Conservation (phyloP, 2,113 vertebrate species). For the Phyllostomus hastatus region DNA sequence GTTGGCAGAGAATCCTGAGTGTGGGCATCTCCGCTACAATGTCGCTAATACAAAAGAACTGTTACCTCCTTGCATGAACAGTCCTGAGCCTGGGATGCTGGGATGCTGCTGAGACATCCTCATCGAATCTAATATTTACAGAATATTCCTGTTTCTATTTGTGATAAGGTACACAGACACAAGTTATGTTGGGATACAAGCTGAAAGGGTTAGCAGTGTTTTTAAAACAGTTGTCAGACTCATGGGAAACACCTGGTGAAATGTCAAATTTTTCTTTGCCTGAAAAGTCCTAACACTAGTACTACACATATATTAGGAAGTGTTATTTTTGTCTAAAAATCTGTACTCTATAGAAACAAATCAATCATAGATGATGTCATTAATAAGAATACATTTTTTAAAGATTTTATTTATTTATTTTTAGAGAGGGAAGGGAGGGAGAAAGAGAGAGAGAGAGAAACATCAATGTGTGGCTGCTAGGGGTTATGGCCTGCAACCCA, state of each 20-base stretch:
- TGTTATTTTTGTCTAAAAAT: constrained; percentile 65
- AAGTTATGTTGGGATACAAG: constrained; percentile 78
- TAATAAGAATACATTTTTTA: not conserved
- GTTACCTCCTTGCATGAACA: constrained; percentile 61
- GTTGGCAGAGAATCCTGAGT: not conserved
- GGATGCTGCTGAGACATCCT: constrained; percentile 79
- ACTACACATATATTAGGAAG: not conserved
- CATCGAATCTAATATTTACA: constrained; percentile 82
- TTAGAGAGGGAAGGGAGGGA: too few relatives aligned
- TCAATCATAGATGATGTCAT: constrained; percentile 26
- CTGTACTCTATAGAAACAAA: constrained; percentile 25
- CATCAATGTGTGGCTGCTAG: too few relatives aligned
- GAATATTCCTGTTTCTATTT: constrained; percentile 80
- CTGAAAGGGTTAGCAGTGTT: constrained; percentile 84
- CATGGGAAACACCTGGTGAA: constrained; percentile 84
- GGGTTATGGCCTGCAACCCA: too few relatives aligned
- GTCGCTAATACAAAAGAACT: constrained; percentile 7
- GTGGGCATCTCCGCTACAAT: not conserved
- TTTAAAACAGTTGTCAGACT: constrained; percentile 86
- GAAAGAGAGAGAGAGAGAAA: too few relatives aligned
- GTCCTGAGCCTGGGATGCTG: constrained; percentile 58
- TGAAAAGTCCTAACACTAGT: constrained; percentile 57
- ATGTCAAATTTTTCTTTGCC: constrained; percentile 31
- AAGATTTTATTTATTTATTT: too few relatives aligned
- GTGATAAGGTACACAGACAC: constrained; percentile 82